Base-by-base conservation (phyloP, 1,140 invertebrate genomes). In the Drosophila navojoa region DNA sequence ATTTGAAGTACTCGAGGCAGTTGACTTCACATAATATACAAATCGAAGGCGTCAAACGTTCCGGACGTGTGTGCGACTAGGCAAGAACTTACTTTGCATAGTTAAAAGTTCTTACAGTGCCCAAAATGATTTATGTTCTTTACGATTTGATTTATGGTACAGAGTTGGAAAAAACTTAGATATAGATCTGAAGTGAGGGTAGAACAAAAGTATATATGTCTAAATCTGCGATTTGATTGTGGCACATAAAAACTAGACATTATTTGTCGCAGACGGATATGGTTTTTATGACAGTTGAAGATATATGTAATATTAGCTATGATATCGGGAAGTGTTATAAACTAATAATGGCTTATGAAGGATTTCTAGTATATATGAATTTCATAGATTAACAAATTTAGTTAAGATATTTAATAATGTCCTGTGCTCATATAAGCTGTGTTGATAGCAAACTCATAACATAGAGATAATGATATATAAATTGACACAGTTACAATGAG, bases 1-100 rank as follows among this genome's bases (percentile, higher is more conserved):
- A 73, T 69, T 69, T 73, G 50, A 52, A 40, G 42, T 54, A 73
- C 64, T 61, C 25, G 50, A 45, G 70, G 63, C 70, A 68, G 70
- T 60, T 73, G 68, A 57, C 57, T 58, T 73, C 64, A 69, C 13
- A n/a, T 35, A 10, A 35, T 35, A 60, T 45, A 49, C 40, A 61
- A 53, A 62, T 70, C 59, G 38, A 70, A 47, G 49, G 66, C 58
- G 58, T 69, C 57, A 35, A 27, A n/a, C 32, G 22, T 6, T 54
- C 32, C 19, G 52, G 57, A 35, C 55, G 40, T 29, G 45, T 50
- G 54, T 45, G 47, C 35, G 35, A 38, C 35, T 38, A 45, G 49
- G 49, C 57, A 61, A 71, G 61, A 44, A 47, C 55, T 72, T 49
- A 19, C 29, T 22, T 54, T 66, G 44, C 27, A 57, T 66, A 47